Conservation (phyloP, 1,140 invertebrate genomes). For the Drosophila sproati region DNA sequence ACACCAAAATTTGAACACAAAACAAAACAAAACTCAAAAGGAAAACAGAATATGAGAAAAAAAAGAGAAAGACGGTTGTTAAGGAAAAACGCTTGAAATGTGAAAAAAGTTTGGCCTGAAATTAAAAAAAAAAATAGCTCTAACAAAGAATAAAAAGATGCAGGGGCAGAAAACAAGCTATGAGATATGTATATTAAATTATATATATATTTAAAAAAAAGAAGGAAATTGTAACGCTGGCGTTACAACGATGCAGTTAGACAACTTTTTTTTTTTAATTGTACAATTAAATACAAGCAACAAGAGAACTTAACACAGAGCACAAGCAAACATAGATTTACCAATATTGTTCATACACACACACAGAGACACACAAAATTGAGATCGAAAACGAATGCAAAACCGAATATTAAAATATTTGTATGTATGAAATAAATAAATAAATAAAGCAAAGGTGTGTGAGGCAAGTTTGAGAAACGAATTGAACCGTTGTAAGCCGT, state of each 20-base stretch:
- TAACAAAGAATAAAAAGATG: neutral
- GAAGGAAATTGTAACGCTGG: conserved; percentile 43
- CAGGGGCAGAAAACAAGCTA: conserved; percentile 18
- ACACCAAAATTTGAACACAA: conserved; percentile 55
- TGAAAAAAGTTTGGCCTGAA: conserved; percentile 16
- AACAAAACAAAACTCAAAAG: conserved; percentile 20
- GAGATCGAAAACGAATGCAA: conserved; percentile 31
- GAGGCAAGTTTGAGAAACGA: conserved; percentile 44
- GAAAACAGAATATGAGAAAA: neutral
- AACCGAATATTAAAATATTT: conserved; percentile 11
- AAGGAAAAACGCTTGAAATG: conserved; percentile 37
- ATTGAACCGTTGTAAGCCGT: conserved; percentile 48
- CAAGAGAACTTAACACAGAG: conserved; percentile 12
- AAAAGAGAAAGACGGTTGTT: conserved; percentile 62
- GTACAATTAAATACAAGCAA: conserved; percentile 49
- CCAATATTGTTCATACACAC: conserved; percentile 2
- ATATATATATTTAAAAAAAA: conserved; percentile 14
- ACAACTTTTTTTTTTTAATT: conserved; percentile 41
- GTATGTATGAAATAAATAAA: conserved; percentile 2
- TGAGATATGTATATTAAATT: conserved; percentile 40
- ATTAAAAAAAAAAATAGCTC: conserved; percentile 2
- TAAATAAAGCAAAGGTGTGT: conserved; percentile 16
- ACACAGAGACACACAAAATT: conserved; percentile 21
- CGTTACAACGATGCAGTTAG: conserved; percentile 52
- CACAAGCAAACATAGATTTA: too few relatives aligned